Evolutionary conservation across 2,888 invertebrate species (phyloP).

Genomic region (Lampropteryx suffumata): DNA sequence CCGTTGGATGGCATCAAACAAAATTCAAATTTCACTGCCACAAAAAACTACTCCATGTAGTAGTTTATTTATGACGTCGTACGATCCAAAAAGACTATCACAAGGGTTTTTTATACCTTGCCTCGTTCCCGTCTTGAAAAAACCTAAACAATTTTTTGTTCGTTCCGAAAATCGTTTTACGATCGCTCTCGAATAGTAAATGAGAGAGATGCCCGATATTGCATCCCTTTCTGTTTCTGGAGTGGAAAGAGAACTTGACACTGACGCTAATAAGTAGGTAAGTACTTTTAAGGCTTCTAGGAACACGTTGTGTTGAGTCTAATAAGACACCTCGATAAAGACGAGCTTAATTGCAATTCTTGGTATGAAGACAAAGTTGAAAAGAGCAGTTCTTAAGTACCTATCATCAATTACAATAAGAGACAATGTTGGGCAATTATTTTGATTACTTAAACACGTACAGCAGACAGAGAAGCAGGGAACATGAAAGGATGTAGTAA

Average conservation of each 20-base stretch:
- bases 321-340: constrained; percentile 54
- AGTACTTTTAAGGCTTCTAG: constrained; percentile 65
- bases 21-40: constrained; percentile 62
- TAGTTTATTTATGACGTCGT: constrained; percentile 74
- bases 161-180: constrained; percentile 72
- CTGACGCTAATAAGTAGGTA: constrained; percentile 53
- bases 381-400: constrained; percentile 22
- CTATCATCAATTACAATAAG: constrained; percentile 30
- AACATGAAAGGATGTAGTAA: constrained; percentile 10
- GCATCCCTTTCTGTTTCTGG: constrained; percentile 47
- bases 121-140: constrained; percentile 60
- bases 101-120: constrained; percentile 48
- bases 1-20: constrained; percentile 59
- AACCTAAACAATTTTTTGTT: constrained; percentile 79
- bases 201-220: constrained; percentile 48
- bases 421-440: constrained; percentile 30
- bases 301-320: constrained; percentile 57
- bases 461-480: constrained; percentile 7
- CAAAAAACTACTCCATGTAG: constrained; percentile 60
- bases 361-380: constrained; percentile 46
- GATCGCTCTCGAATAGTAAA: constrained; percentile 76
- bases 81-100: constrained; percentile 66
- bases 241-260: constrained; percentile 63
- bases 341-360: constrained; percentile 44
- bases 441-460: constrained; percentile 19